Evolutionary conservation across 2,113 vertebrate species (phyloP).

Genomic region (Motacilla tschutschensis): DNA sequence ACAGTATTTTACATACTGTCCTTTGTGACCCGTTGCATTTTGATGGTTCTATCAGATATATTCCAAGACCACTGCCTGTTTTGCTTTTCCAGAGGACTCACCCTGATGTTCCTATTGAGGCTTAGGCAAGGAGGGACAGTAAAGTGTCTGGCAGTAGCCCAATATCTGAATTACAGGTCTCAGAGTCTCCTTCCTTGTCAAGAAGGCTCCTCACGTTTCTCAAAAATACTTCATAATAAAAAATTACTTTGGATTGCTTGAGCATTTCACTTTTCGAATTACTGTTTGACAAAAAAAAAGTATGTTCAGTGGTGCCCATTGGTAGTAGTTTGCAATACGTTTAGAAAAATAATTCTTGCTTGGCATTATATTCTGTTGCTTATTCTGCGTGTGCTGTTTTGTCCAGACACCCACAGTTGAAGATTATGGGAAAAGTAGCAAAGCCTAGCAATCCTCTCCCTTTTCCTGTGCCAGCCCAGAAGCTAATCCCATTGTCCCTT

Average conservation of each 20-base stretch:
- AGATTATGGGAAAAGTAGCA: background rate
- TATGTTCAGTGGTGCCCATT: background rate
- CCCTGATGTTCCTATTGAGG: background rate
- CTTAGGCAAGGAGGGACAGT: background rate
- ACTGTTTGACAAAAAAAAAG: background rate
- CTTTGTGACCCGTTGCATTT: background rate
- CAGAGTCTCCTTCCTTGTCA: background rate
- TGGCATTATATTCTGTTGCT: background rate
- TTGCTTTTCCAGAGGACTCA: background rate
- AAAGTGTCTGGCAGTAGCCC: background rate
- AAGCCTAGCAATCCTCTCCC: background rate
- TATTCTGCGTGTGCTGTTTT: background rate
- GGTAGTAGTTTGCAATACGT: background rate
- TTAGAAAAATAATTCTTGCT: background rate
- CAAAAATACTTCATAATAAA: background rate
- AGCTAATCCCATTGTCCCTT: background rate
- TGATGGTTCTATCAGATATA: rapidly evolving
- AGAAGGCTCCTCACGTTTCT: background rate
- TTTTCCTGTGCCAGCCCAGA: background rate
- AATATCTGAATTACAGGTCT: background rate
- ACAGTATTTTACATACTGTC: background rate
- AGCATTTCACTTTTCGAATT: background rate
- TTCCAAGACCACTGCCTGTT: background rate
- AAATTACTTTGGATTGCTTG: background rate
- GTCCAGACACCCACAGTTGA: background rate